Conservation (phyloP, 1,140 invertebrate genomes). For the Pogonomyrmex barbatus region DNA sequence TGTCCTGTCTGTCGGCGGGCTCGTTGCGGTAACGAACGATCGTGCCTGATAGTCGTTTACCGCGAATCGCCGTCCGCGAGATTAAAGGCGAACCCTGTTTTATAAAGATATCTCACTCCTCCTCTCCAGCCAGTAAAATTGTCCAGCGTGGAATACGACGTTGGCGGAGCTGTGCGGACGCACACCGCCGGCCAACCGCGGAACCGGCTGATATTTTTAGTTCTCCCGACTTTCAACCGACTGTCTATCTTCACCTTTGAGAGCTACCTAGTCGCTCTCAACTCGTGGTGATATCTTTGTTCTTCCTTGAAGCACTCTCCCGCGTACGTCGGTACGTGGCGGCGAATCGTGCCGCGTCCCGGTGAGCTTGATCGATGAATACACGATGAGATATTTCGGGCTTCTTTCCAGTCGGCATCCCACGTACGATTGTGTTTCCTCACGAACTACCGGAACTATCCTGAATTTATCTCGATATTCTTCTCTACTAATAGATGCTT, state of each 20-base stretch:
- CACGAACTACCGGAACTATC: background rate
- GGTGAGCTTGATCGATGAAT: slow-evolving; percentile 20
- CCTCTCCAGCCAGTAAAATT: slow-evolving; percentile 70
- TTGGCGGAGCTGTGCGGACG: slow-evolving; percentile 8
- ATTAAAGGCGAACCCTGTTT: slow-evolving; percentile 48
- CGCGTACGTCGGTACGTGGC: background rate
- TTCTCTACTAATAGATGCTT: no score
- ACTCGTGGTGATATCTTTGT: slow-evolving; percentile 33
- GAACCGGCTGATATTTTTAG: slow-evolving; percentile 74
- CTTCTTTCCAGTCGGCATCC: background rate
- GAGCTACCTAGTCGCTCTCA: slow-evolving; percentile 67
- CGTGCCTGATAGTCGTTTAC: slow-evolving; percentile 9
- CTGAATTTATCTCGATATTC: no score
- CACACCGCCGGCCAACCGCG: slow-evolving; percentile 46
- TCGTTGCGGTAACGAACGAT: slow-evolving; percentile 23
- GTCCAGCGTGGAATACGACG: slow-evolving; percentile 55
- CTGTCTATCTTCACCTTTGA: slow-evolving; percentile 73
- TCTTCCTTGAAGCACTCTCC: slow-evolving; percentile 27
- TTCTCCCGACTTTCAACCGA: slow-evolving; percentile 59
- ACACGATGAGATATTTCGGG: background rate
- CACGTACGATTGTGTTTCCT: background rate
- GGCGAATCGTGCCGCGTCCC: slow-evolving; percentile 8
- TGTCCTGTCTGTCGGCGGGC: slow-evolving; percentile 36
- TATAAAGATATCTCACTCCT: slow-evolving; percentile 38
- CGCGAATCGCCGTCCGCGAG: slow-evolving; percentile 21